phyloP scores from a whole-genome alignment of 2,113 vertebrate species.

The Sylvilagus bachmani region DNA sequence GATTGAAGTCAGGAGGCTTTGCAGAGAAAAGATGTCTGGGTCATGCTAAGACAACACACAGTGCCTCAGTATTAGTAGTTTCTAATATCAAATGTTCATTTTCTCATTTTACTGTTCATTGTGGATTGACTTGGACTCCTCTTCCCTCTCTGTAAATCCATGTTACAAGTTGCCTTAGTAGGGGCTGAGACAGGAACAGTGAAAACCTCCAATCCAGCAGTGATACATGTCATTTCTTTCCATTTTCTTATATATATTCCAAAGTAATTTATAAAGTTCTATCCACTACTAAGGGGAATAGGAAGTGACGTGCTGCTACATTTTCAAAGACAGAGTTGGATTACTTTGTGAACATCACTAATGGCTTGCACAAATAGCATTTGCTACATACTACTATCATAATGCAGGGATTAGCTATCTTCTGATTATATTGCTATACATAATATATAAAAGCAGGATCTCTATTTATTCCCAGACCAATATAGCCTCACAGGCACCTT shows the following conservation, averaged over 20 bases:
- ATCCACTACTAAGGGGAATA: background rate
- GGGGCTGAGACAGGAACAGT: background rate
- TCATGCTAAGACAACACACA: background rate
- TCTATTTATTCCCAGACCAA: background rate
- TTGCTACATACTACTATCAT: background rate
- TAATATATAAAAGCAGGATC: background rate
- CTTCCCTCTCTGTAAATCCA: background rate
- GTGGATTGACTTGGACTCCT: background rate
- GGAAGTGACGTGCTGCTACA: rapidly evolving
- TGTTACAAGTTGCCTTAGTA: too few species aligned
- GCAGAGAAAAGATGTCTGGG: background rate
- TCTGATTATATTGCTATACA: background rate
- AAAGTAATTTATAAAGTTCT: background rate
- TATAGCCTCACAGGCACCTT: background rate
- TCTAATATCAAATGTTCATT: background rate
- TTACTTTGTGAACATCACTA: background rate
- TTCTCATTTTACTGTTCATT: background rate
- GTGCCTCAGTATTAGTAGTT: background rate
- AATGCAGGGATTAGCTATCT: background rate
- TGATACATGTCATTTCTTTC: background rate
- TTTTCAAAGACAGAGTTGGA: background rate
- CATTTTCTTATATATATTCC: background rate
- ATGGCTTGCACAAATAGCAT: too few species aligned
- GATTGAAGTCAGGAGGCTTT: constrained; percentile 10
- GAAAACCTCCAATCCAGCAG: background rate